These are phyloP conservation scores for Tautogolabrus adspersus DNA, from an alignment of 2,113 vertebrate species.

Conservation along the genomic window DNA sequence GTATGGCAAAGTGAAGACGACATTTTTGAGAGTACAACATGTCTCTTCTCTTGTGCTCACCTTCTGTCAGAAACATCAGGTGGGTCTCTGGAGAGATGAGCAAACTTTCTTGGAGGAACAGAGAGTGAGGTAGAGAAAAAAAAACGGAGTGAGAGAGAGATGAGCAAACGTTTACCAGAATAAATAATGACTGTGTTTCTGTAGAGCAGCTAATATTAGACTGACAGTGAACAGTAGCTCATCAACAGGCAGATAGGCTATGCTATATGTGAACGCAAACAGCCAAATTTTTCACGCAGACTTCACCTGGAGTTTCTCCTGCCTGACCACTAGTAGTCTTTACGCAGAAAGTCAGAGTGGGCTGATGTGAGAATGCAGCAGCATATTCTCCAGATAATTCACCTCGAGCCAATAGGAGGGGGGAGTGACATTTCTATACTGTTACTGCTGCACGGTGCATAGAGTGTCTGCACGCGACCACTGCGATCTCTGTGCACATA, in stretches of 20 bases:
- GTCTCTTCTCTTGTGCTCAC: constrained; percentile 63
- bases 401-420: no score
- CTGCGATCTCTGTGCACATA: no score
- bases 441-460: no score
- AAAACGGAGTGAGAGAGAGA: constrained; percentile 24
- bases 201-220: constrained; percentile 6
- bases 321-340: no score
- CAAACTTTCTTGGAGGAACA: constrained; percentile 53
- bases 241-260: constrained; percentile 7
- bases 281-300: no score
- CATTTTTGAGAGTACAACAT: constrained; percentile 69
- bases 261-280: background rate
- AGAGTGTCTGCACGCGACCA: no score
- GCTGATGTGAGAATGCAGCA: no score
- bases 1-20: constrained; percentile 55
- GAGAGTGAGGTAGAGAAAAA: constrained; percentile 18
- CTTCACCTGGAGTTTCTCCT: no score
- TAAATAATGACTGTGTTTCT: constrained; percentile 34
- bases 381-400: no score
- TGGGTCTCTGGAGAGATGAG: constrained; percentile 69
- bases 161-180: constrained; percentile 64
- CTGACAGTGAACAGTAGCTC: constrained; percentile 7
- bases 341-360: no score
- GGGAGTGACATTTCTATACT: no score
- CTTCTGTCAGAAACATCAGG: constrained; percentile 79